These are phyloP conservation scores for Incurvaria masculella DNA, from an alignment of 2,888 invertebrate genomes.

Conservation along the genomic window DNA sequence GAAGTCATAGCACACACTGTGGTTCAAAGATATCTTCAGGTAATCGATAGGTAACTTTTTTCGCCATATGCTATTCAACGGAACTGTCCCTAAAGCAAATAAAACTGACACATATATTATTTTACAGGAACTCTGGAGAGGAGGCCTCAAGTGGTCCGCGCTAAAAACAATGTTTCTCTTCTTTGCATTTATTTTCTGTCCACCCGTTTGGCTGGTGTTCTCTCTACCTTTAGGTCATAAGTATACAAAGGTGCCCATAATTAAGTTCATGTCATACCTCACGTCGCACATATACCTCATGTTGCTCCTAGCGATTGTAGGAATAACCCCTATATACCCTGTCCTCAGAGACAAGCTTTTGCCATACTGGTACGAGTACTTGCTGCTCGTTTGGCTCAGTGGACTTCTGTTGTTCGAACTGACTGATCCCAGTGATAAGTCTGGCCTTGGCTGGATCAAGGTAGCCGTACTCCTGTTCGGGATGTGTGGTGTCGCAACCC, in stretches of 20 bases:
- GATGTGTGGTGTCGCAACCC: slow-evolving; percentile 87
- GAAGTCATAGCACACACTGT: slow-evolving; percentile 97
- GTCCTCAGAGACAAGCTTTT: slow-evolving; percentile 75
- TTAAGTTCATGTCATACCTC: slow-evolving; percentile 99
- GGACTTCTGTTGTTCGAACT: slow-evolving; percentile 94
- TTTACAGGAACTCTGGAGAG: slow-evolving; percentile 94
- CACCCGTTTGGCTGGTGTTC: slow-evolving; percentile 95
- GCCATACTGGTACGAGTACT: slow-evolving; percentile 96
- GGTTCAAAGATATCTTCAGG: slow-evolving; percentile 94
- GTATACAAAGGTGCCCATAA: slow-evolving; percentile 97
- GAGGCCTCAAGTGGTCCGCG: slow-evolving; percentile 93
- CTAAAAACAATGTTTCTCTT: slow-evolving; percentile 94
- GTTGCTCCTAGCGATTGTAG: slow-evolving; percentile 86
- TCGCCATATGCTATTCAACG: slow-evolving; percentile 15
- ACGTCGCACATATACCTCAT: slow-evolving; percentile 98
- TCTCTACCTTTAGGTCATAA: slow-evolving; percentile 93
- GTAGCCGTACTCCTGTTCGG: slow-evolving; percentile 82
- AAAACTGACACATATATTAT: slow-evolving; percentile 14
- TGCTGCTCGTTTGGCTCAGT: slow-evolving; percentile 90
- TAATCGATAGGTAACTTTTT: slow-evolving; percentile 62
- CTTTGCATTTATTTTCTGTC: slow-evolving; percentile 88
- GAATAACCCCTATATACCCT: slow-evolving; percentile 80
- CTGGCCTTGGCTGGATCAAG: slow-evolving; percentile 94
- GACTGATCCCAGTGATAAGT: slow-evolving; percentile 97
- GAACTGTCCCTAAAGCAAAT: slow-evolving; percentile 2